phyloP scores from a whole-genome alignment of 2,797 vertebrate genomes.

The Rhinatrema bivittatum region DNA sequence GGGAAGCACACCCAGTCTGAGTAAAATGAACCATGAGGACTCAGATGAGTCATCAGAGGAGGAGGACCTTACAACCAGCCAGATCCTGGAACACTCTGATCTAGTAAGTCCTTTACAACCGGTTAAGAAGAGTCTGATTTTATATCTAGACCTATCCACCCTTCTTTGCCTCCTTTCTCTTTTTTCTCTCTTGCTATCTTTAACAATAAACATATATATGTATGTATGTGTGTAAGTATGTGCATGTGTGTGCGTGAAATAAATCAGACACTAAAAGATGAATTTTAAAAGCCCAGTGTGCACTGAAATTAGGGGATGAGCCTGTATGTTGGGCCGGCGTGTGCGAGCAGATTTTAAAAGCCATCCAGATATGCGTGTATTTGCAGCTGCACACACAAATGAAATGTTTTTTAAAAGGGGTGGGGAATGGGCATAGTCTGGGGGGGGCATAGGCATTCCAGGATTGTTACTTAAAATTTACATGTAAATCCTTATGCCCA shows the following conservation, averaged over 20 bases:
- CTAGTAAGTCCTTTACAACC: conserved; percentile 46
- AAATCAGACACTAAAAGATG: too few relatives aligned
- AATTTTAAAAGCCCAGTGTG: too few relatives aligned
- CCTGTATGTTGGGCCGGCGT: not conserved
- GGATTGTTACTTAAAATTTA: too few relatives aligned
- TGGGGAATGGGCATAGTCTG: too few relatives aligned
- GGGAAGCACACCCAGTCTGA: conserved; percentile 86
- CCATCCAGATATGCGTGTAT: too few relatives aligned
- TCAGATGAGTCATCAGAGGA: conserved; percentile 94
- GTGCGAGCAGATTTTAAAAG: too few relatives aligned
- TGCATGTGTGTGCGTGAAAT: too few relatives aligned
- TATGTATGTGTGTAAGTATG: too few relatives aligned
- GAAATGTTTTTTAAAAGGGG: too few relatives aligned
- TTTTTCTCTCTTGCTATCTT: not conserved
- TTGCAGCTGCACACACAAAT: too few relatives aligned
- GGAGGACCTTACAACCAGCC: conserved; percentile 88
- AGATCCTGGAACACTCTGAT: conserved; percentile 83
- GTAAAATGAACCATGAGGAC: conserved; percentile 78
- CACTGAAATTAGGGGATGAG: not conserved
- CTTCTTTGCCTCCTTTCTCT: not conserved
- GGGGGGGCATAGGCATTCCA: too few relatives aligned
- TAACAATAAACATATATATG: not conserved
- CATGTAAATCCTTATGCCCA: too few relatives aligned
- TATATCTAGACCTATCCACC: conserved; percentile 1
- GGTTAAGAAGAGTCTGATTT: not conserved